Conservation (phyloP, 2,888 invertebrate genomes). For the Urechis unicinctus region DNA sequence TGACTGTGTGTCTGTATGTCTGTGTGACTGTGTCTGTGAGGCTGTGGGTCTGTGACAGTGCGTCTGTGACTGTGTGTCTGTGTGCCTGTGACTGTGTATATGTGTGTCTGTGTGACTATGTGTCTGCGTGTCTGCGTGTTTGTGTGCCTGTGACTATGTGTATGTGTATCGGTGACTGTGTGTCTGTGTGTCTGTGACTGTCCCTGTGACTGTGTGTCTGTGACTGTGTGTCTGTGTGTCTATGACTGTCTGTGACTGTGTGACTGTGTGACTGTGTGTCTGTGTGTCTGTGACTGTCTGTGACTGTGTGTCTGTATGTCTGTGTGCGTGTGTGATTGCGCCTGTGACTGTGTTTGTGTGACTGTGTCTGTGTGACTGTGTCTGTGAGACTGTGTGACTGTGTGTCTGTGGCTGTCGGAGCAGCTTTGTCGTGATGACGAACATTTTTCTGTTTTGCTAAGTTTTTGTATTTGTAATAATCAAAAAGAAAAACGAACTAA, state of each 20-base stretch:
- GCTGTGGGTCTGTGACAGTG: constrained; percentile 11
- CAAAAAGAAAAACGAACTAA: too few relatives aligned
- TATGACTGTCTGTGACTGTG: constrained; percentile 7
- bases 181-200: constrained; percentile 8
- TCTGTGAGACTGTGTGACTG: constrained; percentile 1
- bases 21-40: constrained; percentile 7
- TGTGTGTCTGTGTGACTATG: too few relatives aligned
- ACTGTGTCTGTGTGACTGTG: neutral
- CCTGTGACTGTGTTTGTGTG: too few relatives aligned
- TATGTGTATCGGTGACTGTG: neutral
- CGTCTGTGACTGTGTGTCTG: constrained; percentile 2
- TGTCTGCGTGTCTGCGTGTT: too few relatives aligned
- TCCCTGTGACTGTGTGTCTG: constrained; percentile 1
- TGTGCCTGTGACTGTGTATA: too few relatives aligned
- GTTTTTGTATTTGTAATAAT: too few relatives aligned
- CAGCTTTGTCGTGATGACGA: too few relatives aligned
- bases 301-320: too few relatives aligned
- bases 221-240: neutral
- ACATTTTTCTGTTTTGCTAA: too few relatives aligned
- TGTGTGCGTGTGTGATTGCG: too few relatives aligned
- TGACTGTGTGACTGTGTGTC: constrained; percentile 11
- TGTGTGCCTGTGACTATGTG: neutral
- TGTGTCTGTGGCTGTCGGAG: too few relatives aligned
- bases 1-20: neutral
- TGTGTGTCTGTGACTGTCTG: neutral